These are phyloP conservation scores for Caradrina kadenii DNA, from an alignment of 2,888 invertebrate genomes.

Conservation along the genomic window DNA sequence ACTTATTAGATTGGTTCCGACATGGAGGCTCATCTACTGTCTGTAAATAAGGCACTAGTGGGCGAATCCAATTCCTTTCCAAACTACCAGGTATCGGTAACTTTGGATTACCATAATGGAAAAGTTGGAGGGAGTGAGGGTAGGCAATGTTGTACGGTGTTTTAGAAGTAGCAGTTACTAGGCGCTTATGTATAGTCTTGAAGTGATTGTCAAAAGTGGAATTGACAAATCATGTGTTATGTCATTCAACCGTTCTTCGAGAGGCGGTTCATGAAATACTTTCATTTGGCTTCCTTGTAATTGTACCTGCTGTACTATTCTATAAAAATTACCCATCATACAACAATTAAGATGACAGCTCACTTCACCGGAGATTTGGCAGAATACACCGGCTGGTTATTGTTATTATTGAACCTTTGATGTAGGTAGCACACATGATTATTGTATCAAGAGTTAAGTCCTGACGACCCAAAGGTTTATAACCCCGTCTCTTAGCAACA, in stretches of 20 bases:
- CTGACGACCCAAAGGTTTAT: too few species aligned
- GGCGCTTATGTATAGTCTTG: not conserved
- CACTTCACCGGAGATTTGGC: too few species aligned
- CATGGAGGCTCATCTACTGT: constrained; percentile 70
- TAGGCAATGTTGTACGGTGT: constrained; percentile 6
- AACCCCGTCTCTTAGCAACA: too few species aligned
- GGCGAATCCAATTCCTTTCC: constrained; percentile 70
- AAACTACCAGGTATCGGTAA: constrained; percentile 56
- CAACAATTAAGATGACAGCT: too few species aligned
- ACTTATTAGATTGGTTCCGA: constrained; percentile 73
- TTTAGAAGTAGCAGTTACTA: not conserved
- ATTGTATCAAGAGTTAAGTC: too few species aligned
- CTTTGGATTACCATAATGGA: constrained; percentile 60
- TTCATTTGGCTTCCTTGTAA: too few species aligned
- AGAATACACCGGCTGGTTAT: too few species aligned
- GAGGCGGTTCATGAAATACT: not conserved
- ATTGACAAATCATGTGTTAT: not conserved
- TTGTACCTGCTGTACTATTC: too few species aligned
- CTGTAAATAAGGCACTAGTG: constrained; percentile 72
- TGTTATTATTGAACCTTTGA: too few species aligned
- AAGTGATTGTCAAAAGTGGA: not conserved
- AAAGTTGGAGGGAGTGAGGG: constrained; percentile 28
- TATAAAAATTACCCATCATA: too few species aligned
- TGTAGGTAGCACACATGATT: too few species aligned
- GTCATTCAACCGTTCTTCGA: not conserved